Base-by-base conservation (phyloP, 2,797 vertebrate species). In the Capromys pilorides region DNA sequence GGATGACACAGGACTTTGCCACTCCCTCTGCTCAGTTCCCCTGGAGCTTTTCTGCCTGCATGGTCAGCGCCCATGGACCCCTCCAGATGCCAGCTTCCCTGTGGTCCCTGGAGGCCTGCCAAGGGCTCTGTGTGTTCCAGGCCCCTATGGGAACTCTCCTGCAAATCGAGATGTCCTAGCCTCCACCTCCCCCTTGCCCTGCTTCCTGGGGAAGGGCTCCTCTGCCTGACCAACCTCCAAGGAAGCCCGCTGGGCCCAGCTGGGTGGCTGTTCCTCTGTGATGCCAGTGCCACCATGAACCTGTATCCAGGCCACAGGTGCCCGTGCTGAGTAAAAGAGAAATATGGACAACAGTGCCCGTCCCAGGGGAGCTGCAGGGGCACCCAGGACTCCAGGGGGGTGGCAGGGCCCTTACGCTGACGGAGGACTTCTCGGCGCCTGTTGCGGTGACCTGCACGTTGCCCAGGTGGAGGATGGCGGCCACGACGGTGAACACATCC, bases 381-480 rank as follows among this genome's bases (percentile, higher is more conserved):
- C 26, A 7, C 19, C 73, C 13, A 8, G 36, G 71, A 81, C 71
- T 75, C 4, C 11, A 59, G 64, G 6, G 6, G 57, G 41, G 3
- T 7, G 57, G 39, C 2, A 31, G 92, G 61, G 41, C 73, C 97
- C 99, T 99, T 98, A 99, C 99, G 31, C 96, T 96, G 96, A 99
- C 95, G 16, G 98, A 98, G n/a, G 99, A 99, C 82, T 97, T 99
- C 90, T 99, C 99, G 21, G 98, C 98, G 96, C 98, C 98, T 80
- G 97, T 97, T 36, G 98, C 97, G 95, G 81, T 96, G 97, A 99
- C 98, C 96, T 98, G 97, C 94, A 99, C 98, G 0, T 99, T 99
- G 96, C 99, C 99, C 96, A 99, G 98, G 96, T 99, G 99, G 3
- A 99, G 98, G 98, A 99, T 98, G 24, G 99, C 99, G 14, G 99